Evolutionary conservation across 2,888 invertebrate species (phyloP).

Genomic region (Lasioglossum vierecki): DNA sequence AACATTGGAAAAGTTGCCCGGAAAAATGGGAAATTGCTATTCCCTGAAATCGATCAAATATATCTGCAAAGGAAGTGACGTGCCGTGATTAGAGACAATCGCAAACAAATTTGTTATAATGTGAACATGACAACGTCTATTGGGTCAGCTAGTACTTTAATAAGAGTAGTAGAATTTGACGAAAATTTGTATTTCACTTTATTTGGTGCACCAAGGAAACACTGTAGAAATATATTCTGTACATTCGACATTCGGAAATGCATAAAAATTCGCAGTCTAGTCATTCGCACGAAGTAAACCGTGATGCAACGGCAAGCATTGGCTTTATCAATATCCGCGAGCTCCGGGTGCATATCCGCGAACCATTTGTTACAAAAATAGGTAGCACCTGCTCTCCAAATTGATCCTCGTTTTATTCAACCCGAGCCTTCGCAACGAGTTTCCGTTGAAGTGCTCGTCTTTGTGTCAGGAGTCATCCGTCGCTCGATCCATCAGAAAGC

Average conservation of each 20-base stretch:
- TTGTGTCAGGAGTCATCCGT: slow-evolving; percentile 6
- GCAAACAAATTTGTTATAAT: no score
- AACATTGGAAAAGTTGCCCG: no score
- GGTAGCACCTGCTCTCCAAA: not conserved
- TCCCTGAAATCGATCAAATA: no score
- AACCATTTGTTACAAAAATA: slow-evolving; percentile 4
- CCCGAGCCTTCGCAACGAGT: not conserved
- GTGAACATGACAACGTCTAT: no score
- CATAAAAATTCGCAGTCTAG: not conserved
- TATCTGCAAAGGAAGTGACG: no score
- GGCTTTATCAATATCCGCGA: not conserved
- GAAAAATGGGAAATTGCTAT: no score
- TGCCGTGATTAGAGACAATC: no score
- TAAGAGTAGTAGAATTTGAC: not conserved
- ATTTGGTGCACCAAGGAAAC: not conserved
- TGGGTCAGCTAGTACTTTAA: not conserved
- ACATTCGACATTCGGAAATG: not conserved
- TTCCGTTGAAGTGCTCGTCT: not conserved
- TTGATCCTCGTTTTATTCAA: slow-evolving; percentile 12
- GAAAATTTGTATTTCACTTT: not conserved
- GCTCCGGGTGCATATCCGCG: not conserved
- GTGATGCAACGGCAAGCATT: not conserved
- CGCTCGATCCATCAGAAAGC: not conserved
- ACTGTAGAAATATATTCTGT: not conserved
- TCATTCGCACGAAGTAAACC: not conserved